Percentiles rank a stretch among this genome's conserved stretches.
These are phyloP conservation scores for Peromyscus leucopus DNA, from an alignment of 2,113 vertebrate genomes.

Conservation along the genomic window DNA sequence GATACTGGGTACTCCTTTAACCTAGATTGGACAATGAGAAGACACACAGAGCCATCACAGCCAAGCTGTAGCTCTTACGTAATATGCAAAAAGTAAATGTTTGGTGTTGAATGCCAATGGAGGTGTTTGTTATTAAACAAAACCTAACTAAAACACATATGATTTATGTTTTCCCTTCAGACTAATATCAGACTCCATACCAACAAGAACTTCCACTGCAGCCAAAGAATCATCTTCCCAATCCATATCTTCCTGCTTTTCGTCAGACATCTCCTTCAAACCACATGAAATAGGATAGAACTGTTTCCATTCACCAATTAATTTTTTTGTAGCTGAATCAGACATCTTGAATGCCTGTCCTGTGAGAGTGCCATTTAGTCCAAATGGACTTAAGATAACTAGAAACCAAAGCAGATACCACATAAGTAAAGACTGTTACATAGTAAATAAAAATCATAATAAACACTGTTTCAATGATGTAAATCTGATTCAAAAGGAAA, in stretches of 20 bases:
- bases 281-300: constrained; percentile 97
- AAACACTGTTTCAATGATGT: constrained; percentile 23
- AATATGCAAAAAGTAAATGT: constrained; percentile 34
- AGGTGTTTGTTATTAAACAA: constrained; percentile 50
- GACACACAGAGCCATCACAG: background rate
- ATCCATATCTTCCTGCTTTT: constrained; percentile 96
- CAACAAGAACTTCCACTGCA: constrained; percentile 99
- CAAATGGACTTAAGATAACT: constrained; percentile 99
- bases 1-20: constrained; percentile 29
- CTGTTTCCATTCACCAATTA: constrained; percentile 99
- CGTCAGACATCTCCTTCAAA: constrained; percentile 93
- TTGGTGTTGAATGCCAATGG: constrained; percentile 52
- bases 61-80: constrained; percentile 2
- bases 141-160: constrained; percentile 50
- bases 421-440: constrained; percentile 23
- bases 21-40: constrained; percentile 46
- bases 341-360: constrained; percentile 99
- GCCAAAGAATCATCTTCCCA: constrained; percentile 99
- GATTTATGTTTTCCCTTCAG: constrained; percentile 11
- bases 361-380: constrained; percentile 97
- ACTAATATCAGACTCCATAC: constrained; percentile 87
- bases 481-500: constrained; percentile 47
- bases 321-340: constrained; percentile 96
- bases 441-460: constrained; percentile 36
- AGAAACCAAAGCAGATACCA: constrained; percentile 74